Evolutionary conservation across 1,140 invertebrate species (phyloP), one percentile per base, ranked within the genome.

Genomic region (Leptinotarsa texana): DNA sequence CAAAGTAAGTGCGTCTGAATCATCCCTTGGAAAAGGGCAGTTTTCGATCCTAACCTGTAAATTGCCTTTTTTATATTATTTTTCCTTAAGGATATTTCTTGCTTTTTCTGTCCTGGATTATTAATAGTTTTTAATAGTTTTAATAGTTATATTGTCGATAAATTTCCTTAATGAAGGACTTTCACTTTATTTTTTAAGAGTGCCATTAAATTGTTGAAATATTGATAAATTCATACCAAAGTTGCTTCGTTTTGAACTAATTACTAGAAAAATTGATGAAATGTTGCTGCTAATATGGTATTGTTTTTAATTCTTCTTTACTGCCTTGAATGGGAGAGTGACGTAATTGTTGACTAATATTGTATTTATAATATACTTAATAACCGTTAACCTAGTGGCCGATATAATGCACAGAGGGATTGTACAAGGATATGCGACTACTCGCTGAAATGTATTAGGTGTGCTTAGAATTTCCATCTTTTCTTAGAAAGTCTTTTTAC

Each of bases 301-400:
- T 57, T 57, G 51, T n/a, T 57, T 57, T 18, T 1, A 57, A n/a
- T 18, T 17, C 5, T 18, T 17, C 51, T 57, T 17, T 57, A 18
- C n/a, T 57, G n/a, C 51, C 51, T 57, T 57, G 51, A 18, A 57
- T 17, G n/a, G 51, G 51, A 57, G 13, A 57, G 51, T 57, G 51
- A 57, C 51, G 51, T 57, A 57, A 57, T 57, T 57, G 51, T 57
- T 57, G 51, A 57, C 51, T 57, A 57, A 57, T 57, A 57, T 57
- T 57, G 51, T 57, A 57, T 57, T 57, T 57, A 57, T 57, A 57
- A 57, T 57, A 57, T 57, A 5, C n/a, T 13, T 57, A 57, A 57
- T 57, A 57, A 18, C 51, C 15, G 15, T 57, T 57, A 57, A 15
- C 51, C 51, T 57, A 57, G 15, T 57, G 51, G n/a, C 51, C n/a